Evolutionary conservation across 2,113 vertebrate genomes (phyloP), one percentile per base, ranked within the genome.

Genomic region (Regulus satrapa): DNA sequence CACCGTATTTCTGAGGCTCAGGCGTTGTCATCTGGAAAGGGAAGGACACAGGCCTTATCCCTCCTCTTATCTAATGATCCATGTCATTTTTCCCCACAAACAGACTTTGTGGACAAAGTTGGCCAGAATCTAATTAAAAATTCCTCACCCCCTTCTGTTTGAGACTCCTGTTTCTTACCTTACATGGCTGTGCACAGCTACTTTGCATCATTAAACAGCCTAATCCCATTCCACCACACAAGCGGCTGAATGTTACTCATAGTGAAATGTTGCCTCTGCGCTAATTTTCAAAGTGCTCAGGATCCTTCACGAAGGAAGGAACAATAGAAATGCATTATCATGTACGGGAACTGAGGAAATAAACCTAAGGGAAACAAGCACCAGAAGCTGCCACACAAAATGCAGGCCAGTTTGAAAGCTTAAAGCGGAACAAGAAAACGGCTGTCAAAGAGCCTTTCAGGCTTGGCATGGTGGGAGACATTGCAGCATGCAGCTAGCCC

Each of bases 371-470:
- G 77, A 92, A 93, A 94, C 69, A 84, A 93, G 62, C 40, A 51
- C 74, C 89, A 96, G 93, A 54, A 96, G 92, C 66, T 77, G 46
- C 66, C 93, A 84, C 82, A 92, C 36, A 64, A 94, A 86, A 92
- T 54, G 79, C 79, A 96, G 76, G 40, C 64, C 67, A 52, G 55
- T 46, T 63, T 6, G 6, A 91, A 95, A 92, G 79, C 68, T 91
- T 93, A 77, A 90, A 86, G 23, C 36, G 88, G 72, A 95, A 49
- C 74, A 95, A 93, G 89, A 89, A 95, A 95, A 92, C 29, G 7
- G 32, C 79, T 92, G 68, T 96, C 94, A 93, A 94, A 54, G 85
- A 88, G 81, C 67, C 76, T 92, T 64, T 71, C n/a, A 64, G 91
- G 52, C 76, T 96, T 95, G 76, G 62, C 81, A 45, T 74, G 81